A percentile compares a stretch with the other conserved stretches of the same genome.
Evolutionary conservation across 2,797 vertebrate genomes (phyloP).

Genomic region (Sorex maritimensis): DNA sequence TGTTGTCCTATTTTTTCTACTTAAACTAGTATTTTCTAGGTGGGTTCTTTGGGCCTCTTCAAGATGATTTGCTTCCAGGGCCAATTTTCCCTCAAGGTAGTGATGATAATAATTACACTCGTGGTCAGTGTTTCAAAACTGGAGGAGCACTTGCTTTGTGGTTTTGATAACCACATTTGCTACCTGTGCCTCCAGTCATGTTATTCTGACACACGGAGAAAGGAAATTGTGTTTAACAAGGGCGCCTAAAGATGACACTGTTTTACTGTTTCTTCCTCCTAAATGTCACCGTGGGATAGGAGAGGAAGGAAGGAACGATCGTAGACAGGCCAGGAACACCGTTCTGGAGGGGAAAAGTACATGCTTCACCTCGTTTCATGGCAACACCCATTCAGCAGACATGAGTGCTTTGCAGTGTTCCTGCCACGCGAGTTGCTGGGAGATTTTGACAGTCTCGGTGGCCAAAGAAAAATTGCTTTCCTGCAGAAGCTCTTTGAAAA

Average conservation of each 20-base stretch:
- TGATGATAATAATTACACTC: constrained; percentile 5
- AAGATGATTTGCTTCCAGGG: constrained; percentile 61
- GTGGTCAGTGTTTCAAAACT: constrained; percentile 39
- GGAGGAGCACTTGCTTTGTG: constrained; percentile 50
- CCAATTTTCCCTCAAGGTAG: neutral
- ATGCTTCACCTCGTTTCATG: neutral
- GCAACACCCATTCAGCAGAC: constrained; percentile 41
- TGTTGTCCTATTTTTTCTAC: neutral
- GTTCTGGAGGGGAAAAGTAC: neutral
- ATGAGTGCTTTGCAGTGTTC: neutral
- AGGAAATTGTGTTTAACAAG: neutral
- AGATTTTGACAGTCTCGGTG: neutral
- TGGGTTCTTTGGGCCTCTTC: constrained; percentile 53
- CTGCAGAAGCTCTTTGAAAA: constrained; percentile 11
- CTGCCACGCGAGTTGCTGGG: constrained; percentile 21
- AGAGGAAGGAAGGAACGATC: neutral
- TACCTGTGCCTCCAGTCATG: neutral
- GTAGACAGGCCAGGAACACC: neutral
- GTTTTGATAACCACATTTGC: constrained; percentile 32
- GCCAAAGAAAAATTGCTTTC: constrained; percentile 66
- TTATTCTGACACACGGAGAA: neutral
- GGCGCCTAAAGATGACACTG: constrained; percentile 37
- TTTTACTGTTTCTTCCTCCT: constrained; percentile 16
- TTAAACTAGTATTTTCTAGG: neutral
- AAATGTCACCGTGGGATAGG: constrained; percentile 1